Conservation (phyloP, 2,888 invertebrate species). For the Aphodius sticticus region DNA sequence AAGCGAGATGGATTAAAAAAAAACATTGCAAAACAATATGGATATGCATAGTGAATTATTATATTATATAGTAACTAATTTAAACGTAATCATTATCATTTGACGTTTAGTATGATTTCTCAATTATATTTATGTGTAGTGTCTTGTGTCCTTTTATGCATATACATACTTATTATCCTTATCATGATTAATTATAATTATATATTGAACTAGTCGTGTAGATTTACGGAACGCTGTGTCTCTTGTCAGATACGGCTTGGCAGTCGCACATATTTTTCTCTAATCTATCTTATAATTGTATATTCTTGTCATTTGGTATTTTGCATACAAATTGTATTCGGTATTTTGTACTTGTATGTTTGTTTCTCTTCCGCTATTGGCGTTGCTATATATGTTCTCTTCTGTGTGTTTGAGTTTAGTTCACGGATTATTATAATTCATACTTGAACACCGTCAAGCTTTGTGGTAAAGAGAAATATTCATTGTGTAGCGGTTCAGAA, state of each 20-base stretch:
- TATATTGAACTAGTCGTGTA: constrained; percentile 53
- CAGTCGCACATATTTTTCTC: constrained; percentile 9
- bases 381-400: constrained; percentile 48
- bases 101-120: constrained; percentile 44
- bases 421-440: constrained; percentile 47
- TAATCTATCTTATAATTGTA: constrained; percentile 6
- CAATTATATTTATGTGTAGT: constrained; percentile 56
- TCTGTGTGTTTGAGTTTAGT: constrained; percentile 55
- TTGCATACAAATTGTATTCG: constrained; percentile 31
- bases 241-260: constrained; percentile 37
- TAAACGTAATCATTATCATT: constrained; percentile 4
- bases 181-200: constrained; percentile 32
- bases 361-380: constrained; percentile 48
- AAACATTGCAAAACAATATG: background rate
- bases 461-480: constrained; percentile 45
- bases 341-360: constrained; percentile 41
- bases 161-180: constrained; percentile 38
- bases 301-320: constrained; percentile 12
- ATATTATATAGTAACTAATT: constrained; percentile 18
- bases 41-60: constrained; percentile 47
- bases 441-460: constrained; percentile 50
- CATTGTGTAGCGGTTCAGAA: constrained; percentile 44
- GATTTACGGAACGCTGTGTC: constrained; percentile 48
- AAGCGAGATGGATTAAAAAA: background rate
- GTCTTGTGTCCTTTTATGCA: constrained; percentile 56